Evolutionary conservation across 2,113 vertebrate species (phyloP), one percentile per base, ranked within the genome.

Genomic region (Formicarius rufipectus): DNA sequence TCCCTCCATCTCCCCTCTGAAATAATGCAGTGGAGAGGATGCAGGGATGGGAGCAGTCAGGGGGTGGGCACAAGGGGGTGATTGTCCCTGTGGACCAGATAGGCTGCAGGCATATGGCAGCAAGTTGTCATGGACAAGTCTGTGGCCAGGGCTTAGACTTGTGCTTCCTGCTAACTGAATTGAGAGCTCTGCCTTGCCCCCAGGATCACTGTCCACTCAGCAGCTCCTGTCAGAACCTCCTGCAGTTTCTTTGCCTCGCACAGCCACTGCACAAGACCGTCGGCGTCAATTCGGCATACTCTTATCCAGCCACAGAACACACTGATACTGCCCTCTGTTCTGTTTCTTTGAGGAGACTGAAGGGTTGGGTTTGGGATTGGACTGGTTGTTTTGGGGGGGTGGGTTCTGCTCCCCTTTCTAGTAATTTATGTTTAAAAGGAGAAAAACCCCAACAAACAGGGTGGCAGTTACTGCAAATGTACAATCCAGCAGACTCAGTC

Each of bases 401-500:
- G 28, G 16, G 68, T 53, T 84, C 86, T 81, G 75, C 47, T 89
- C 72, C 90, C 82, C 75, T 85, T 86, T 96, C 91, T 89, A 62
- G 92, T 89, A 84, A 81, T 86, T 85, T 83, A 73, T 64, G 59
- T 95, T 97, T 95, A 87, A 88, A 95, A 93, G 76, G 31, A 50
- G 66, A 47, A 49, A 80, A 63, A 72, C 37, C 66, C 66, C 42
- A 87, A 31, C 33, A 30, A 71, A 53, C 69, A 89, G 74, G 88
- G 96, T 89, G 95, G 74, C 89, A 86, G 55, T 93, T 64, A 86
- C 37, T 87, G 55, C 94, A 97, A 79, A 82, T 40, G 75, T 87
- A 96, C 93, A 96, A 95, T 94, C 90, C 74, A 59, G 58, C 56
- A 90, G 60, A 85, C 81, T 95, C 93, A 93, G 80, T 95, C 94